Evolutionary conservation across 1,140 invertebrate genomes (phyloP).

Genomic region (Diorhabda carinulata): DNA sequence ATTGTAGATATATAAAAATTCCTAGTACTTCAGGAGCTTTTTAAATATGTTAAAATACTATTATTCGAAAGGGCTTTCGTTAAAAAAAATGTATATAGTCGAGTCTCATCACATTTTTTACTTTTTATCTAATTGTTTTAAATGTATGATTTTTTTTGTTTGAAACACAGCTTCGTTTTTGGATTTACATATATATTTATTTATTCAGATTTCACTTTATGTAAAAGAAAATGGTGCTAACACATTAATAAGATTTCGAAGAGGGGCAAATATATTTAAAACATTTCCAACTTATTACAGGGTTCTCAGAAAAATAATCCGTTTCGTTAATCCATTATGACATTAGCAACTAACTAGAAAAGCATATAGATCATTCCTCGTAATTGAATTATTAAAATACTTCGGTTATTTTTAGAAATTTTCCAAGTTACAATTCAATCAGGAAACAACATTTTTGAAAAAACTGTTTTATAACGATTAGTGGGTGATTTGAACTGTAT

Average conservation of each 20-base stretch:
- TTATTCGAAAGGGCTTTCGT: too few relatives aligned
- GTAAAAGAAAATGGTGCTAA: conserved; percentile 16
- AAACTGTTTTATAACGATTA: background rate
- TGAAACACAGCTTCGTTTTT: background rate
- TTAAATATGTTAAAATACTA: too few relatives aligned
- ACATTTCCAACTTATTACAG: conserved; percentile 4
- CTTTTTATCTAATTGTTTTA: conserved; percentile 6
- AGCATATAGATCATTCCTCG: too few relatives aligned
- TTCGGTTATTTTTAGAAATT: too few relatives aligned
- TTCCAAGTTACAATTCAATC: background rate
- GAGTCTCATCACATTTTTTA: too few relatives aligned
- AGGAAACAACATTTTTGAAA: background rate
- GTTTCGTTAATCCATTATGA: too few relatives aligned
- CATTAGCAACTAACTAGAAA: too few relatives aligned
- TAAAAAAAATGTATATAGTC: too few relatives aligned
- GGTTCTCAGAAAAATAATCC: background rate
- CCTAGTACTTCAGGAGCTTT: too few relatives aligned
- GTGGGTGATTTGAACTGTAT: too few relatives aligned
- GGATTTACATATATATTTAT: background rate
- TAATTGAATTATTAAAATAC: too few relatives aligned
- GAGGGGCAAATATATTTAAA: conserved; percentile 14
- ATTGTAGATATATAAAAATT: too few relatives aligned
- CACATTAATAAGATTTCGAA: conserved; percentile 13
- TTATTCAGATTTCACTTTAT: conserved; percentile 8
- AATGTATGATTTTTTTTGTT: conserved; percentile 11